Conservation (phyloP, 2,113 vertebrate genomes). For the Pogonocichla stellata region DNA sequence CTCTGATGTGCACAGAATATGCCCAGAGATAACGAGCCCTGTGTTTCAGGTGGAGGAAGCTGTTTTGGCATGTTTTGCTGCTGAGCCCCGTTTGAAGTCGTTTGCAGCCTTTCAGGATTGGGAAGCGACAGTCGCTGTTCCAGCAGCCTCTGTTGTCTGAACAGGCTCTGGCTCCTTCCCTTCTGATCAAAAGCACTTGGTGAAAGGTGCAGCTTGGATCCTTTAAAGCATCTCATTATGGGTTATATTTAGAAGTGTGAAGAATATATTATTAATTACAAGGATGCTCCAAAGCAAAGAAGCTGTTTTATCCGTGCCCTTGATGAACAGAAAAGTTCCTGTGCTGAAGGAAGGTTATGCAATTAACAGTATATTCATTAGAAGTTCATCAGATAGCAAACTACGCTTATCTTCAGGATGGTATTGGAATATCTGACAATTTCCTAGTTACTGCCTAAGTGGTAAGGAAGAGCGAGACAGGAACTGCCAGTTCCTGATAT, state of each 20-base stretch:
- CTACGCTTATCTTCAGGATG: slow-evolving; percentile 6
- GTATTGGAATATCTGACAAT: not conserved
- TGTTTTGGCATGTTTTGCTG: not conserved
- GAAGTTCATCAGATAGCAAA: slow-evolving; percentile 49
- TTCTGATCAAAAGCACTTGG: slow-evolving; percentile 53
- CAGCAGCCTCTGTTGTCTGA: not conserved
- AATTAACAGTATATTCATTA: slow-evolving; percentile 74
- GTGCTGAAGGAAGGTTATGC: slow-evolving; percentile 67
- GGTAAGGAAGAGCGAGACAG: not conserved
- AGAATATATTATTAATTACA: slow-evolving; percentile 80
- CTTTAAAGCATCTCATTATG: slow-evolving; percentile 72
- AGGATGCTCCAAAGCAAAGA: slow-evolving; percentile 67
- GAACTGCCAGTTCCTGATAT: not conserved
- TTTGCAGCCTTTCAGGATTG: not conserved
- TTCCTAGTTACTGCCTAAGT: not conserved
- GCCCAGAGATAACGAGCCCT: not conserved
- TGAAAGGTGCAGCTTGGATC: slow-evolving; percentile 57
- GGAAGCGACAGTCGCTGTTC: not conserved
- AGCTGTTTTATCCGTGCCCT: slow-evolving; percentile 74
- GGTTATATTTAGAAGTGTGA: slow-evolving; percentile 75
- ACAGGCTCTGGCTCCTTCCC: not conserved
- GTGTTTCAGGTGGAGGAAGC: not conserved
- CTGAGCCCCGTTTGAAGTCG: not conserved
- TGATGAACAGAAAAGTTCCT: slow-evolving; percentile 61
- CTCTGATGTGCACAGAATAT: not conserved